Percentiles rank a stretch among this genome's conserved stretches.
phyloP scores from a whole-genome alignment of 2,113 vertebrate genomes.

The Trematocara stigmaticum region DNA sequence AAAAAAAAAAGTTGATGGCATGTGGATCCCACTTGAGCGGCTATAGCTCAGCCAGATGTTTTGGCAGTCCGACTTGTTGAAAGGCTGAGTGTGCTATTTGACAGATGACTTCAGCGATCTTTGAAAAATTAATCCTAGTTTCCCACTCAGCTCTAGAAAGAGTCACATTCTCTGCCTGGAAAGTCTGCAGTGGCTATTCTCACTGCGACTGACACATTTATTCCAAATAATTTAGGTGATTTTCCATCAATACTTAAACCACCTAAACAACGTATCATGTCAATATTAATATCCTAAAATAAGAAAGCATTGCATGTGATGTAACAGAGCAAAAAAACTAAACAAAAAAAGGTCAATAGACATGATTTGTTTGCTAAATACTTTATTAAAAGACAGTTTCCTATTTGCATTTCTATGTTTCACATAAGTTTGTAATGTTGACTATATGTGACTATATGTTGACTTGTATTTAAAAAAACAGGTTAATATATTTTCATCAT shows the following conservation, averaged over 20 bases:
- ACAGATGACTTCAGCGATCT: not conserved
- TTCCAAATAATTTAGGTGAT: not conserved
- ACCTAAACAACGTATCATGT: no score
- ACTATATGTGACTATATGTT: not conserved
- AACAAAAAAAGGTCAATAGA: no score
- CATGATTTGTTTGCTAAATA: no score
- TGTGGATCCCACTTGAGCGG: not conserved
- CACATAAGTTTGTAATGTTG: no score
- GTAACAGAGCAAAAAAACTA: no score
- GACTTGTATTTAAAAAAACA: not conserved
- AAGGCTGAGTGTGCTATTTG: not conserved
- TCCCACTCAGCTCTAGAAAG: not conserved
- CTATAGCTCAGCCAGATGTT: slow-evolving; percentile 18
- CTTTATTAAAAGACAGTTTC: no score
- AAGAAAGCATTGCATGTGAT: no score
- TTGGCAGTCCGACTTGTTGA: not conserved
- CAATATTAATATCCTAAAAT: no score
- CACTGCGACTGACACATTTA: not conserved
- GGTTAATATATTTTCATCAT: not conserved
- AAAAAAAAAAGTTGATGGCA: not conserved
- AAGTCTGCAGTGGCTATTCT: not conserved
- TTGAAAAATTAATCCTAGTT: not conserved
- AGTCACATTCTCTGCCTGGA: not conserved
- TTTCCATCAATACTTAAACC: no score
- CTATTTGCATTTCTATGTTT: no score